phyloP scores from a whole-genome alignment of 1,140 invertebrate genomes.

The Eriosoma lanigerum region DNA sequence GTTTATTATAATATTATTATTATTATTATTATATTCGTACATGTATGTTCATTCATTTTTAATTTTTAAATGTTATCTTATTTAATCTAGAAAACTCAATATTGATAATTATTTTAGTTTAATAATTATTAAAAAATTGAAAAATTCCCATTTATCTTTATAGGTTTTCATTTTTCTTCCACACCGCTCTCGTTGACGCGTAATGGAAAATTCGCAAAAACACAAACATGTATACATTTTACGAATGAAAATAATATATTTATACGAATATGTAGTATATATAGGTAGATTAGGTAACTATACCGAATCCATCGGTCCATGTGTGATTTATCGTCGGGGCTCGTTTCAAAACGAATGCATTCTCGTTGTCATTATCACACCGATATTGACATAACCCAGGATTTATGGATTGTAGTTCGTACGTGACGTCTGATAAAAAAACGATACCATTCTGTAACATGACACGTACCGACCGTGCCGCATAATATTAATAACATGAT shows the following conservation, averaged over 20 bases:
- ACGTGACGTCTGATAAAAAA: conserved; percentile 37
- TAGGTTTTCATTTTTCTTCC: no score
- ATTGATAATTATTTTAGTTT: no score
- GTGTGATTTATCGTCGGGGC: conserved; percentile 39
- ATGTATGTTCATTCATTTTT: no score
- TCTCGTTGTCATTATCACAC: conserved; percentile 5
- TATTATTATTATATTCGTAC: no score
- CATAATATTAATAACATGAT: neutral
- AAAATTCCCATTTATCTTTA: no score
- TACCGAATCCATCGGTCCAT: conserved; percentile 46
- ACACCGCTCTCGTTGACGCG: no score
- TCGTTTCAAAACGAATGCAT: conserved; percentile 39
- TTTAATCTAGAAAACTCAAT: no score
- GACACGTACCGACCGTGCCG: neutral
- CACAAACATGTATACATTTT: no score
- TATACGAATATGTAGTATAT: neutral
- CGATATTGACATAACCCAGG: conserved; percentile 20
- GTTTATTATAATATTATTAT: no score
- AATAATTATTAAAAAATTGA: no score
- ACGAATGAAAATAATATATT: conserved; percentile 4
- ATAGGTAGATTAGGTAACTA: neutral
- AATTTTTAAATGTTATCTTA: no score
- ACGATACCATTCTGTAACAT: conserved; percentile 27
- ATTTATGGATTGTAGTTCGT: conserved; percentile 31
- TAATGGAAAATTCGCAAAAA: no score